A percentile compares a stretch with the other conserved stretches of the same genome.
phyloP scores from a whole-genome alignment of 2,797 vertebrate species.

The Remorina albescens region DNA sequence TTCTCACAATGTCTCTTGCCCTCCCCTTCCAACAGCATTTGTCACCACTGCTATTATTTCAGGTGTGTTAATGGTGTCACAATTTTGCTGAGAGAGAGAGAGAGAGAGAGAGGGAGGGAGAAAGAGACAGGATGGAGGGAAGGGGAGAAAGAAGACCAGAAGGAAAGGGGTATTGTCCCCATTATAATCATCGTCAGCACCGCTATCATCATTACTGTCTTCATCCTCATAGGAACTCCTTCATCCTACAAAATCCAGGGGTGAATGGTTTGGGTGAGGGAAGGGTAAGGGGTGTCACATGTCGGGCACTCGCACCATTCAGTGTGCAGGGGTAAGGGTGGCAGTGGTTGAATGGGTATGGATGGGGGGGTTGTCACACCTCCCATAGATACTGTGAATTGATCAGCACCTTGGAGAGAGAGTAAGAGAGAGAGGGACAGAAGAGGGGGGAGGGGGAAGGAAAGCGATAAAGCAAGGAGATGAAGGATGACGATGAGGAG shows the following conservation, averaged over 20 bases:
- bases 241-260: conserved; percentile 12
- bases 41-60: conserved; percentile 84
- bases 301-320: conserved; percentile 38
- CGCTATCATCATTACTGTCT: conserved; percentile 27
- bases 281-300: conserved; percentile 41
- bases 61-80: conserved; percentile 88
- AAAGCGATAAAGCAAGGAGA: conserved; percentile 54
- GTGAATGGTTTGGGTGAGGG: conserved; percentile 48
- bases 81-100: conserved; percentile 56
- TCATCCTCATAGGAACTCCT: not conserved
- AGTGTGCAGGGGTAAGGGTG: conserved; percentile 41
- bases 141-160: conserved; percentile 9
- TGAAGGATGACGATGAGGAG: conserved; percentile 70
- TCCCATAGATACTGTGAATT: conserved; percentile 87
- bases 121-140: conserved; percentile 16
- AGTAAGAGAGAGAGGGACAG: conserved; percentile 28
- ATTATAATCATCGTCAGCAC: not conserved
- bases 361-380: conserved; percentile 77
- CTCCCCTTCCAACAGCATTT: conserved; percentile 72
- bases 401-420: conserved; percentile 84
- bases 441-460: conserved; percentile 57
- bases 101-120: conserved; percentile 40
- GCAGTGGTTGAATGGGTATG: not conserved
- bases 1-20: conserved; percentile 44
- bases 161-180: conserved; percentile 8